These are phyloP conservation scores for Mylabris phalerata DNA, from an alignment of 1,140 invertebrate species.

Conservation along the genomic window DNA sequence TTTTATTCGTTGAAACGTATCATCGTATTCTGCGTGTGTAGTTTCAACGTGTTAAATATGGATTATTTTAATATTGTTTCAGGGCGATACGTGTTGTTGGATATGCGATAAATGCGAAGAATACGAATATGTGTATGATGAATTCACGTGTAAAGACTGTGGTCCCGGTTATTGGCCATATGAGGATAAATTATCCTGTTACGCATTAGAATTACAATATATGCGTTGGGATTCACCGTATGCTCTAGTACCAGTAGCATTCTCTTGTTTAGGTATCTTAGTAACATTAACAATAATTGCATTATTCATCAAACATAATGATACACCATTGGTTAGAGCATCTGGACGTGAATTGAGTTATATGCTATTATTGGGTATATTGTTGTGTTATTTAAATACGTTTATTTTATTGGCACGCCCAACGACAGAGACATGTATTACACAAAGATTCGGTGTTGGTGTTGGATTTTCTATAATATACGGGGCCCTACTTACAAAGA, in stretches of 20 bases:
- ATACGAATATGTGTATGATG: constrained; percentile 60
- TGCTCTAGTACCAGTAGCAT: constrained; percentile 58
- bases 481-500: constrained; percentile 70
- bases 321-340: constrained; percentile 77
- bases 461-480: constrained; percentile 69
- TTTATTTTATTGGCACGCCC: constrained; percentile 58
- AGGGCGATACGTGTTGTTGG: constrained; percentile 67
- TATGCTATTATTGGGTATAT: constrained; percentile 59
- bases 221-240: constrained; percentile 57
- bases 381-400: constrained; percentile 57
- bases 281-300: constrained; percentile 56
- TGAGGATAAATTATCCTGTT: constrained; percentile 52
- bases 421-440: constrained; percentile 52
- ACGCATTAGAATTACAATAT: constrained; percentile 38
- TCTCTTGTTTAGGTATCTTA: constrained; percentile 60
- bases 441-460: constrained; percentile 62
- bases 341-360: constrained; percentile 78
- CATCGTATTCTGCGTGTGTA: too few relatives aligned
- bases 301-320: constrained; percentile 62
- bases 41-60: too few relatives aligned
- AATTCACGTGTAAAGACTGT: constrained; percentile 59
- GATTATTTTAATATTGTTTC: constrained; percentile 13
- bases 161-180: constrained; percentile 57
- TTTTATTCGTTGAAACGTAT: too few relatives aligned
- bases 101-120: constrained; percentile 65